These are phyloP conservation scores for Eristalinus aeneus DNA, from an alignment of 2,888 invertebrate species.

Conservation along the genomic window DNA sequence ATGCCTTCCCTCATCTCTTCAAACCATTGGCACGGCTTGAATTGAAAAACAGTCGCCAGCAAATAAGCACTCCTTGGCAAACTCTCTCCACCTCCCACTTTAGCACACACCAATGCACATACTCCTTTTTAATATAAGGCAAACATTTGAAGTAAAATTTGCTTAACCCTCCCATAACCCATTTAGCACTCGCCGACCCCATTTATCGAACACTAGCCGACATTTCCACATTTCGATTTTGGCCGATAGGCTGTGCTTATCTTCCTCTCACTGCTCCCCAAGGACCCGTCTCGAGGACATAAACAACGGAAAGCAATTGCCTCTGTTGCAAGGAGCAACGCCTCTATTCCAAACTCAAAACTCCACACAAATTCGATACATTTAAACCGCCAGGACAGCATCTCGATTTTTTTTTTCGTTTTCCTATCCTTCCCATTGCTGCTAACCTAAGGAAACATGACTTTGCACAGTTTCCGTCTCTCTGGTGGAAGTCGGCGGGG, in stretches of 20 bases:
- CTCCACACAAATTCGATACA: constrained; percentile 53
- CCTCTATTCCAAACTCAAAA: constrained; percentile 38
- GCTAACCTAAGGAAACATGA: constrained; percentile 21
- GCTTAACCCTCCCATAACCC: constrained; percentile 26
- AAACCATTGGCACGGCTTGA: no score
- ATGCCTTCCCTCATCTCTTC: no score
- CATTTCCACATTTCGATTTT: constrained; percentile 49
- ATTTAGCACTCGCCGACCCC: constrained; percentile 25
- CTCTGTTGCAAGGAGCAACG: constrained; percentile 2
- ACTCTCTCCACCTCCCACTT: no score
- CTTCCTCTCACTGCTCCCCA: constrained; percentile 21
- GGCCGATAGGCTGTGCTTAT: constrained; percentile 16
- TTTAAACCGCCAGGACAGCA: constrained; percentile 27
- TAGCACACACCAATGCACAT: not conserved
- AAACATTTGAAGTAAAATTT: constrained; percentile 27
- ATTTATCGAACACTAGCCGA: constrained; percentile 22
- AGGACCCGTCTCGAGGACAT: constrained; percentile 26
- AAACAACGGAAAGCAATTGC: constrained; percentile 54
- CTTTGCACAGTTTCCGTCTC: constrained; percentile 48
- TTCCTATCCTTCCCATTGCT: not conserved
- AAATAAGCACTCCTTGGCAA: no score
- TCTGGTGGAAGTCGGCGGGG: constrained; percentile 35
- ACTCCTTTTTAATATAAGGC: constrained; percentile 25
- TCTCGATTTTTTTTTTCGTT: constrained; percentile 27
- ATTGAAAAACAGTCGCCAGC: no score